These are phyloP conservation scores for Platypus cylindrus DNA, from an alignment of 2,888 invertebrate genomes.

Conservation along the genomic window DNA sequence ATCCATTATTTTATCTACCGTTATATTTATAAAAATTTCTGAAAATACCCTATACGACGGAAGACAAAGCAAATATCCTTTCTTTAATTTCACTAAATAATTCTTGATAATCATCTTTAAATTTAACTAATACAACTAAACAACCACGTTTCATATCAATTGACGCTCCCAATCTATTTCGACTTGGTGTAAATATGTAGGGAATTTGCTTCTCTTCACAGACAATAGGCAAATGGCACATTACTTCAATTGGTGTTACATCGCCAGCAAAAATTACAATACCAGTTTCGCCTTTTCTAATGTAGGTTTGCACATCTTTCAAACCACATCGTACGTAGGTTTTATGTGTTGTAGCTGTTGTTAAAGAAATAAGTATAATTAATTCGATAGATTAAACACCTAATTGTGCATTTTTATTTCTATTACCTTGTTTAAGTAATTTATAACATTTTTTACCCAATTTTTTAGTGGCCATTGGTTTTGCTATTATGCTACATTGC, in stretches of 20 bases:
- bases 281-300: conserved; percentile 85
- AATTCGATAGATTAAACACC: no score
- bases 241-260: conserved; percentile 91
- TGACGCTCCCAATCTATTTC: conserved; percentile 77
- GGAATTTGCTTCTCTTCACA: conserved; percentile 91
- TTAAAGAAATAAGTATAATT: no score
- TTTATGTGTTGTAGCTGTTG: conserved; percentile 69
- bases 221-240: conserved; percentile 90
- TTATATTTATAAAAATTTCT: no score
- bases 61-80: no score
- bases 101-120: conserved; percentile 75
- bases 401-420: no score
- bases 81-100: conserved; percentile 66
- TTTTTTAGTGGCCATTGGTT: conserved; percentile 86
- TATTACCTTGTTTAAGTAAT: conserved; percentile 72
- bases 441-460: conserved; percentile 85
- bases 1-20: no score
- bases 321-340: conserved; percentile 71
- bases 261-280: conserved; percentile 90
- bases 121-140: conserved; percentile 75
- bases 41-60: no score
- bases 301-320: conserved; percentile 82
- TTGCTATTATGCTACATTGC: conserved; percentile 64
- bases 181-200: conserved; percentile 83
- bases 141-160: conserved; percentile 85